Base-by-base conservation (phyloP, 2,888 invertebrate species). In the Chymomyza caudatula region DNA sequence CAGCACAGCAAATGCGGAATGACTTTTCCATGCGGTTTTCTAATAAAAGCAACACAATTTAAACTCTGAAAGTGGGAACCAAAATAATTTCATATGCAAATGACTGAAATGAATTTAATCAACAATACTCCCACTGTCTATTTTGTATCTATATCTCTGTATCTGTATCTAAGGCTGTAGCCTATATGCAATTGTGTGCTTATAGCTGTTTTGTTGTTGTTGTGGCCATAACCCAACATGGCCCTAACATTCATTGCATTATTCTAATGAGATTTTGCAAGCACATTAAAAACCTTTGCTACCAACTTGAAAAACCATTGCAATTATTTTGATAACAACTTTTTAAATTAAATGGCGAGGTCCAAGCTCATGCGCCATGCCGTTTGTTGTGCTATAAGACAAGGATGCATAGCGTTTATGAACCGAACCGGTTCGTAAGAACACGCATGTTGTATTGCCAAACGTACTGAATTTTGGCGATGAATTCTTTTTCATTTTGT, bases 271-370 rank as follows among this genome's bases (percentile, higher is more conserved):
- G 86, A 69, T 82, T 82, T 71, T 85, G 77, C 69, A 73, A 58
- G 56, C 65, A 67, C 43, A 37, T 55, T 29, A 17, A 13, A 11
- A 29, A 42, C 55, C 37, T 19, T n/a, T 49, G 70, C 63, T 68
- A 74, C 67, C 71, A 65, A 67, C 68, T 47, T 37, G 29, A 8
- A 37, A 37, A 37, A 37, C 29, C 69, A 69, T 69, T 75, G 86
- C 82, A 81, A 78, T 86, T 82, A 81, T 81, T 82, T 73, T 73
- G 82, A 83, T 83, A 83, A 83, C 72, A 83, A 86, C 86, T 83
- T 83, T 86, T 81, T 77, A 82, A 81, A 86, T 85, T 81, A 81
- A 86, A 82, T 71, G 81, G 66, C 76, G 73, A 70, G 76, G 76
- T 81, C 60, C 47, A 55, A 74, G 74, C 83, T 11, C 11, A 13